phyloP scores from a whole-genome alignment of 2,888 invertebrate genomes.

The Eurois occulta region DNA sequence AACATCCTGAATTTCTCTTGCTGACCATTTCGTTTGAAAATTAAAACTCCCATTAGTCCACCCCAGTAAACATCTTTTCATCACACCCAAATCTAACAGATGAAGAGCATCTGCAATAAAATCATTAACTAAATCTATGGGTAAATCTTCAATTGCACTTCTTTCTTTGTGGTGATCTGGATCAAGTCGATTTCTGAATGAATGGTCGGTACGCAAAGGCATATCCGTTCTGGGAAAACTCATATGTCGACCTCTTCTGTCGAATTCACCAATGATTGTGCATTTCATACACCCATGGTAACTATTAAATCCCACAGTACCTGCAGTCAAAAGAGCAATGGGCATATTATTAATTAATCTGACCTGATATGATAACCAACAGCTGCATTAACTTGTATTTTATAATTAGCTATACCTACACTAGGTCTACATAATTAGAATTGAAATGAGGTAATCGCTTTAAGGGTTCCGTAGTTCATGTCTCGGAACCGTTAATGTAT shows the following conservation, averaged over 20 bases:
- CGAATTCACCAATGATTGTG: constrained; percentile 7
- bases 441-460: too few species aligned
- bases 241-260: constrained; percentile 3
- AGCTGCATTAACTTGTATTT: too few species aligned
- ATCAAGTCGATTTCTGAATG: constrained; percentile 10
- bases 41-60: constrained; percentile 20
- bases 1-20: constrained; percentile 19
- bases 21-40: constrained; percentile 9
- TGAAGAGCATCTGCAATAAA: constrained; percentile 30
- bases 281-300: constrained; percentile 10
- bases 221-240: constrained; percentile 15
- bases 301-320: constrained; percentile 12
- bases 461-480: too few species aligned
- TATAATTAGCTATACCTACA: too few species aligned
- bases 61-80: constrained; percentile 29
- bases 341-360: too few species aligned
- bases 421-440: too few species aligned
- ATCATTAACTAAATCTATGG: constrained; percentile 6
- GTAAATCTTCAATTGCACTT: constrained; percentile 11
- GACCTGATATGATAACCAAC: too few species aligned
- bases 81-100: constrained; percentile 27
- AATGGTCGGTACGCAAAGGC: constrained; percentile 16
- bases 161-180: constrained; percentile 9
- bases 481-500: too few species aligned
- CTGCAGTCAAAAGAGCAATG: not conserved